Evolutionary conservation across 53 echinoderm and acorn worm genomes (phyloP).

Genomic region (Echinometra lucunter): DNA sequence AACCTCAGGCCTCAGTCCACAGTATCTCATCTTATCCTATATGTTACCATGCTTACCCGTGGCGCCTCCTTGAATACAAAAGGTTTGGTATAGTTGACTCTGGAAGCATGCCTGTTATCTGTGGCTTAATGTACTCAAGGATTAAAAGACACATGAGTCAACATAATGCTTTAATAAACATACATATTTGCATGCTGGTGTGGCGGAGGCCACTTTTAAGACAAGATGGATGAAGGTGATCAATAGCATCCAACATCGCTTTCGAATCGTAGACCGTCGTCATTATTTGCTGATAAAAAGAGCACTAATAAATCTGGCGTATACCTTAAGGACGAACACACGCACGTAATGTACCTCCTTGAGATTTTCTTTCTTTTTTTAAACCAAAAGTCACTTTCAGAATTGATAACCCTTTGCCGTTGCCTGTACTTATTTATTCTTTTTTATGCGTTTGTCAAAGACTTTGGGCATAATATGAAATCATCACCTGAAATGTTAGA

Average conservation of each 20-base stretch:
- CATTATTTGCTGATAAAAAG: not conserved
- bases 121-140: slow-evolving; percentile 4
- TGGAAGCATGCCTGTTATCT: slow-evolving; percentile 8
- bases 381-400: no score
- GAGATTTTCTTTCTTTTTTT: no score
- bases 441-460: no score
- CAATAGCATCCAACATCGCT: not conserved
- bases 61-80: slow-evolving; percentile 14
- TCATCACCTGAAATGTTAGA: no score
- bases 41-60: slow-evolving; percentile 28
- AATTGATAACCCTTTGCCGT: no score
- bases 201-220: not conserved
- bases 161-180: slow-evolving; percentile 35
- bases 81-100: slow-evolving; percentile 30
- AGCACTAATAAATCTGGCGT: no score
- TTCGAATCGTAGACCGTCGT: not conserved
- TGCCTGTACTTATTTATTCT: no score
- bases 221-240: not conserved
- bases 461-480: no score
- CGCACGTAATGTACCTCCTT: no score
- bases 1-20: not conserved
- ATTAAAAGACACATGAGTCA: slow-evolving; percentile 35
- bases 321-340: no score
- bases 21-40: not conserved
- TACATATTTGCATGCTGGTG: slow-evolving; percentile 27